Evolutionary conservation across 2,797 vertebrate species (phyloP).

Genomic region (Lepus oiostolus): DNA sequence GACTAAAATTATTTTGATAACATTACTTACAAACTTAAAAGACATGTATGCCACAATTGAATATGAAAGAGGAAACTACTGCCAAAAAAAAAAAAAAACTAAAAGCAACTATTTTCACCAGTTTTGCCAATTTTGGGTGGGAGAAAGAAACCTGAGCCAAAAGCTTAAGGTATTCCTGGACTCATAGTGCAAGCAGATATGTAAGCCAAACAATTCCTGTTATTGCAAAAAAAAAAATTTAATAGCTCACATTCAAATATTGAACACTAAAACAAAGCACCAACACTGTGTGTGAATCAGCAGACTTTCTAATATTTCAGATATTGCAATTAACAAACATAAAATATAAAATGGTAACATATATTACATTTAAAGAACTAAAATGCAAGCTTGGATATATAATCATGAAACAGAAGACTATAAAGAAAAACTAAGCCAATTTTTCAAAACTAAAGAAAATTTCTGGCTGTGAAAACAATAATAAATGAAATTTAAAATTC

Average conservation of each 20-base stretch:
- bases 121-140: slow-evolving; percentile 76
- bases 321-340: neutral
- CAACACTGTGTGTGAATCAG: slow-evolving; percentile 12
- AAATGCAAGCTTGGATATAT: neutral
- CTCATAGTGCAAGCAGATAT: neutral
- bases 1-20: slow-evolving; percentile 90
- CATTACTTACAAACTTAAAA: slow-evolving; percentile 90
- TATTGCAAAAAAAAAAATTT: neutral
- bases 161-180: neutral
- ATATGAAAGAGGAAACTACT: slow-evolving; percentile 88
- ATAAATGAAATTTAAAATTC: slow-evolving; percentile 50
- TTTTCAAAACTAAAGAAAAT: slow-evolving; percentile 43
- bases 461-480: neutral
- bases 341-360: slow-evolving; percentile 6
- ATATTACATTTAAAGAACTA: neutral
- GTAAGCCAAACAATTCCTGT: neutral
- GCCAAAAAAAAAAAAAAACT: slow-evolving; percentile 85
- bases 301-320: slow-evolving; percentile 33
- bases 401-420: neutral
- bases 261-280: neutral
- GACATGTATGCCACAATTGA: slow-evolving; percentile 88
- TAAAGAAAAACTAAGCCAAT: slow-evolving; percentile 15
- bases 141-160: neutral
- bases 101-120: slow-evolving; percentile 90
- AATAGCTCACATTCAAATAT: slow-evolving; percentile 2